phyloP scores from a whole-genome alignment of 2,888 invertebrate species.

The Bugula neritina region DNA sequence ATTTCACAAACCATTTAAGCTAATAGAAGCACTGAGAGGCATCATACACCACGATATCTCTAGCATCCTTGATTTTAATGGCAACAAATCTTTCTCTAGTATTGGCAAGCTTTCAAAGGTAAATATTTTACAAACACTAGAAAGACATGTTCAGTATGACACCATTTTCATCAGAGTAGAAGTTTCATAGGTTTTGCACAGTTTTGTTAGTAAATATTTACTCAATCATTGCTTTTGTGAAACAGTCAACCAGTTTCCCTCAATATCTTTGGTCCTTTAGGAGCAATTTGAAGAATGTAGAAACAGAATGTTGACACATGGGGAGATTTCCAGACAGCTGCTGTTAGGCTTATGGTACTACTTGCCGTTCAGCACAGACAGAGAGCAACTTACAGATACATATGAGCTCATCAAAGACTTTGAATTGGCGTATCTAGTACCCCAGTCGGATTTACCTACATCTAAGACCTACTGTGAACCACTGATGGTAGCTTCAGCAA shows the following conservation, averaged over 20 bases:
- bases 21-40: slow-evolving; percentile 40
- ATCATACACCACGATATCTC: slow-evolving; percentile 44
- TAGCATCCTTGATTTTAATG: slow-evolving; percentile 40
- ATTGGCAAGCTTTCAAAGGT: slow-evolving; percentile 39
- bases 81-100: slow-evolving; percentile 43
- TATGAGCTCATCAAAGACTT: slow-evolving; percentile 42
- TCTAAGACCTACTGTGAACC: slow-evolving; percentile 37
- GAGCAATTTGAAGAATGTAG: slow-evolving; percentile 40
- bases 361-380: slow-evolving; percentile 35
- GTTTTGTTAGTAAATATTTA: too few species aligned
- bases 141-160: too few species aligned
- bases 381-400: slow-evolving; percentile 37
- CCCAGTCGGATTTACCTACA: slow-evolving; percentile 40
- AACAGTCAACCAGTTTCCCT: too few species aligned
- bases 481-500: too few species aligned
- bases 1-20: slow-evolving; percentile 44
- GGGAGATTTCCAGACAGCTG: slow-evolving; percentile 46
- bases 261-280: too few species aligned
- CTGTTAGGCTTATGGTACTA: slow-evolving; percentile 48
- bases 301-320: slow-evolving; percentile 38
- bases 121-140: too few species aligned
- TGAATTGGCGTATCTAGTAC: slow-evolving; percentile 45
- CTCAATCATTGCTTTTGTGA: too few species aligned
- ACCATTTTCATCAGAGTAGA: too few species aligned
- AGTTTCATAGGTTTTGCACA: too few species aligned